Evolutionary conservation across 2,888 invertebrate species (phyloP), one percentile per base, ranked within the genome.

Genomic region (Sphaeridia pumilis): DNA sequence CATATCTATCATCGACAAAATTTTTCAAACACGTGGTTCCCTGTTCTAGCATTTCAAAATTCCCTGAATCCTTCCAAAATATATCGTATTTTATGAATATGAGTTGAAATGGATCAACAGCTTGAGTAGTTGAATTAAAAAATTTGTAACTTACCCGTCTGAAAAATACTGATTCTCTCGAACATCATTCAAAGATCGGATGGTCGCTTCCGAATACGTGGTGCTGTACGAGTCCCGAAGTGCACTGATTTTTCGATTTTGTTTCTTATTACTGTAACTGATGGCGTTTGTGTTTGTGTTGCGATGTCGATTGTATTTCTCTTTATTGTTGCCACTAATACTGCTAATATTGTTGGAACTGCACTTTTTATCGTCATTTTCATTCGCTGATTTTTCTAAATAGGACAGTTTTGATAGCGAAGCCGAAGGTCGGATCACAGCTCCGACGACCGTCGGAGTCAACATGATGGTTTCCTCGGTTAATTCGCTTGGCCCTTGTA

Each of bases 121-220:
- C n/a, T n/a, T n/a, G n/a, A n/a, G n/a, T n/a, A n/a, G n/a, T n/a
- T n/a, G n/a, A n/a, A n/a, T n/a, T n/a, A n/a, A n/a, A n/a, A n/a
- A n/a, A n/a, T n/a, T n/a, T n/a, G n/a, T n/a, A n/a, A 3, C 31
- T 60, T 56, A 62, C 62, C 62, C 58, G 57, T 62, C 58, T 5
- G 56, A 54, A 49, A 52, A 31, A 42, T 57, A 36, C 21, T 55
- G 52, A 35, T 51, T 27, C 25, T 55, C 24, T 17, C 58, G 50
- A 43, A 58, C 54, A 34, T 62, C 61, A 24, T 62, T 58, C 14
- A 62, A 46, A 41, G 58, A 58, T 36, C 61, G 52, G 5, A 57
- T 58, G 3, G 34, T 47, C 14, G 61, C 54, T 44, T 61, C 61
- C 4, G 58, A 50, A 24, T 58, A 53, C 7, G 56, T 58, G 28